phyloP scores from a whole-genome alignment of 2,888 invertebrate genomes.

The Latrodectus hesperus region DNA sequence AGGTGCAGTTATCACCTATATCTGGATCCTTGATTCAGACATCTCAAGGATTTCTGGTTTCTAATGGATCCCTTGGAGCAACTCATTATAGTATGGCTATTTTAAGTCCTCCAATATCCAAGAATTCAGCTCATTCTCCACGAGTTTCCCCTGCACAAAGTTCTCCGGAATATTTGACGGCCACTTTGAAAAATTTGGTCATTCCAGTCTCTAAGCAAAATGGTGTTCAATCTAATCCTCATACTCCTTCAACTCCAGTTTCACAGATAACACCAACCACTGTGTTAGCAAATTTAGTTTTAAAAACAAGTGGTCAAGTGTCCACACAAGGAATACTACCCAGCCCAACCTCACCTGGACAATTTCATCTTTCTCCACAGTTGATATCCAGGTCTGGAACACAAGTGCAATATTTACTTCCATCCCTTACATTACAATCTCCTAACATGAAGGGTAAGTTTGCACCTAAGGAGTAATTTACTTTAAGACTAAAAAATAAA shows the following conservation, averaged over 20 bases:
- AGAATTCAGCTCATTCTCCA: conserved; percentile 41
- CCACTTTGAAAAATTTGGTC: conserved; percentile 60
- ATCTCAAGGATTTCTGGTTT: conserved; percentile 60
- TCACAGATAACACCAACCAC: conserved; percentile 53
- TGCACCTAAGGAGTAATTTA: neutral
- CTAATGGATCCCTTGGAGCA: conserved; percentile 48
- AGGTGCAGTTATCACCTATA: conserved; percentile 55
- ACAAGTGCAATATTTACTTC: conserved; percentile 65
- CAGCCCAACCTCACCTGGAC: conserved; percentile 60
- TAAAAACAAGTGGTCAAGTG: conserved; percentile 52
- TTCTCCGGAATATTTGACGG: conserved; percentile 57
- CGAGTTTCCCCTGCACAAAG: conserved; percentile 43
- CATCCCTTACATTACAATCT: conserved; percentile 62
- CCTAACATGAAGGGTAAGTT: conserved; percentile 55
- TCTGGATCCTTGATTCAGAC: conserved; percentile 62
- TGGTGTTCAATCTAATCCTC: conserved; percentile 26
- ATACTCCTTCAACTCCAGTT: conserved; percentile 39
- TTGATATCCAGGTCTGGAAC: conserved; percentile 51
- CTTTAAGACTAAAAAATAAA: no score
- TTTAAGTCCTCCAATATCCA: conserved; percentile 52
- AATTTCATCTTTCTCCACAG: conserved; percentile 57
- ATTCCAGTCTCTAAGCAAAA: conserved; percentile 61
- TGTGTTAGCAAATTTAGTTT: conserved; percentile 58
- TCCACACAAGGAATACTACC: conserved; percentile 41
- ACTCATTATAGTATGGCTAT: conserved; percentile 62